Evolutionary conservation across 2,113 vertebrate species (phyloP).

Genomic region (Hippocampus barbouri): DNA sequence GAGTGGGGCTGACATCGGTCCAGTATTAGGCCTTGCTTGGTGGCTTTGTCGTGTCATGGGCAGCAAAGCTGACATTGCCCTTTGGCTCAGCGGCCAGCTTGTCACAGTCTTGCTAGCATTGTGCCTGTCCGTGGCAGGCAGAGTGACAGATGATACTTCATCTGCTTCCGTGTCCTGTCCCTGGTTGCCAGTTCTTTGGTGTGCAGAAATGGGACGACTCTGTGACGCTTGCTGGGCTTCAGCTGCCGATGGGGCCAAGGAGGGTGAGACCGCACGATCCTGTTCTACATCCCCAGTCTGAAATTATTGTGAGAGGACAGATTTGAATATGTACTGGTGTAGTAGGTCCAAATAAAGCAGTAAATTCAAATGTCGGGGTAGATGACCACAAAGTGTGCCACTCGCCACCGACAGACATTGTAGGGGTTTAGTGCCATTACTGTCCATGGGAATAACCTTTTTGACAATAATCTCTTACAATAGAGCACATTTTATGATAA

Average conservation of each 20-base stretch:
- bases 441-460: too few relatives aligned
- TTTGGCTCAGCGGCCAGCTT: not conserved
- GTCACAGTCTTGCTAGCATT: not conserved
- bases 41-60: not conserved
- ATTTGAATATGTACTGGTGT: not conserved
- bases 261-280: not conserved
- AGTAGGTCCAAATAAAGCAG: not conserved
- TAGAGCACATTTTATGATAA: too few relatives aligned
- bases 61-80: not conserved
- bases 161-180: not conserved
- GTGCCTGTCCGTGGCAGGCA: not conserved
- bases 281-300: conserved; percentile 13
- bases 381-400: not conserved
- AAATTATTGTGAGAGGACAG: not conserved
- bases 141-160: not conserved
- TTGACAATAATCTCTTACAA: too few relatives aligned
- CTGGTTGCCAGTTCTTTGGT: not conserved
- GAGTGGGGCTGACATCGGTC: not conserved
- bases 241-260: not conserved
- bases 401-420: too few relatives aligned
- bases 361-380: not conserved
- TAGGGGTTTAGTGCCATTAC: too few relatives aligned
- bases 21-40: not conserved
- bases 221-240: conserved; percentile 1
- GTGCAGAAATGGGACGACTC: not conserved